These are phyloP conservation scores for cattle (Bos taurus) DNA, from an alignment of 2,113 vertebrate genomes.

Conservation along the genomic window DNA sequence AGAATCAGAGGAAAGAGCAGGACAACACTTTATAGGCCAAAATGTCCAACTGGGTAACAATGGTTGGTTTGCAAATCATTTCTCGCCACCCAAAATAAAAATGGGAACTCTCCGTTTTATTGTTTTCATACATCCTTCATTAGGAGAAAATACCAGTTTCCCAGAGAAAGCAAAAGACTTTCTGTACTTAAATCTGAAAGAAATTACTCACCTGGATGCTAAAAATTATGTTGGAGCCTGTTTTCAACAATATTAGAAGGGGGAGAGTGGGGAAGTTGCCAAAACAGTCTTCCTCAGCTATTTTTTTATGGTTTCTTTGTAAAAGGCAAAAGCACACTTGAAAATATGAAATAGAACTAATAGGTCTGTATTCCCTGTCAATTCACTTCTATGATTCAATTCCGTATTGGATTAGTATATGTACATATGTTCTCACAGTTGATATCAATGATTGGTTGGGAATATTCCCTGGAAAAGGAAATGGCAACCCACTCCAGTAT, in stretches of 20 bases:
- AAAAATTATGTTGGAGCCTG: background rate
- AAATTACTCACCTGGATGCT: background rate
- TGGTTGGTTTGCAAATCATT: background rate
- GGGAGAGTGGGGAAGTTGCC: background rate
- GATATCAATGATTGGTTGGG: background rate
- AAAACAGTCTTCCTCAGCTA: background rate
- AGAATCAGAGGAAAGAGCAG: background rate
- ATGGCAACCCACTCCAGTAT: background rate
- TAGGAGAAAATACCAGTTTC: background rate
- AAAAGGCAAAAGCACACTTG: background rate
- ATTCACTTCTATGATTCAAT: background rate
- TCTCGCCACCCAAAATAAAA: background rate
- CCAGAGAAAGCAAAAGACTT: background rate
- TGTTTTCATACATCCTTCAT: background rate
- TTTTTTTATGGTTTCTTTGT: background rate
- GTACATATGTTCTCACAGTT: background rate
- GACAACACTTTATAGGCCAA: background rate
- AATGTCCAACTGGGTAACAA: background rate
- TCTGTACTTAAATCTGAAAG: background rate
- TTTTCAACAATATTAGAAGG: background rate
- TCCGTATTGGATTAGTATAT: background rate
- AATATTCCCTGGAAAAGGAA: background rate
- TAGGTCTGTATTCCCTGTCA: background rate
- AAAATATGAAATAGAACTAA: background rate
- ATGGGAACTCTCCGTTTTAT: background rate